Evolutionary conservation across 2,888 invertebrate species (phyloP).

Genomic region (Romanomermis culicivorax): DNA sequence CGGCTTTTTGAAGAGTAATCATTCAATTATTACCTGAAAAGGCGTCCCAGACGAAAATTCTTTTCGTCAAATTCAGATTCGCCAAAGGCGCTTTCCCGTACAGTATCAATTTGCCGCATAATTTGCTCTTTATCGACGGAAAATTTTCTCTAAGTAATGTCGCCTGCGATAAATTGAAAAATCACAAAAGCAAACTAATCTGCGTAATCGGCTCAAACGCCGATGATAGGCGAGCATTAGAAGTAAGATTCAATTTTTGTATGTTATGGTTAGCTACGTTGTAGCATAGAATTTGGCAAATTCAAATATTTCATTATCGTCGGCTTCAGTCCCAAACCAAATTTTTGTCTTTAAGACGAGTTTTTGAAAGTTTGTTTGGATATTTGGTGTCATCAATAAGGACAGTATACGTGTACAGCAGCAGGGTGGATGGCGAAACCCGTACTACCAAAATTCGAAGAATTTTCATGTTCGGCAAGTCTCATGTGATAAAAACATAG

Average conservation of each 20-base stretch:
- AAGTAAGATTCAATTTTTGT: neutral
- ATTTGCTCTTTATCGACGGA: neutral
- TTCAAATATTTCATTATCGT: too few relatives aligned
- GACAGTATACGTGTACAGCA: too few relatives aligned
- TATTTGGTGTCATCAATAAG: too few relatives aligned
- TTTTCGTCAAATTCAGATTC: conserved; percentile 1
- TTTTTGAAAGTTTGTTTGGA: too few relatives aligned
- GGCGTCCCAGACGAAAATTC: neutral
- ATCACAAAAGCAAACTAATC: neutral
- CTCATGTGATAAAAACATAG: too few relatives aligned
- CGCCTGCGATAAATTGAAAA: neutral
- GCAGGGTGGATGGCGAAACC: too few relatives aligned
- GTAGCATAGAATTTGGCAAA: too few relatives aligned
- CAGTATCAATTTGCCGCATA: neutral
- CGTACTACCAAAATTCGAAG: too few relatives aligned
- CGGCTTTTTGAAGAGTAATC: conserved; percentile 3
- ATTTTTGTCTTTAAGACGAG: too few relatives aligned
- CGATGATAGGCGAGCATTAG: neutral
- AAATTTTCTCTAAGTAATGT: neutral
- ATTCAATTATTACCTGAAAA: neutral
- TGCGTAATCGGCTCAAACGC: neutral
- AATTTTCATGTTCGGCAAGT: too few relatives aligned
- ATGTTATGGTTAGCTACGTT: neutral
- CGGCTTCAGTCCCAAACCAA: too few relatives aligned
- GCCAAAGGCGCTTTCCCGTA: conserved; percentile 1